Base-by-base conservation (phyloP, 2,797 vertebrate species). In the Mionectes olivaceus region DNA sequence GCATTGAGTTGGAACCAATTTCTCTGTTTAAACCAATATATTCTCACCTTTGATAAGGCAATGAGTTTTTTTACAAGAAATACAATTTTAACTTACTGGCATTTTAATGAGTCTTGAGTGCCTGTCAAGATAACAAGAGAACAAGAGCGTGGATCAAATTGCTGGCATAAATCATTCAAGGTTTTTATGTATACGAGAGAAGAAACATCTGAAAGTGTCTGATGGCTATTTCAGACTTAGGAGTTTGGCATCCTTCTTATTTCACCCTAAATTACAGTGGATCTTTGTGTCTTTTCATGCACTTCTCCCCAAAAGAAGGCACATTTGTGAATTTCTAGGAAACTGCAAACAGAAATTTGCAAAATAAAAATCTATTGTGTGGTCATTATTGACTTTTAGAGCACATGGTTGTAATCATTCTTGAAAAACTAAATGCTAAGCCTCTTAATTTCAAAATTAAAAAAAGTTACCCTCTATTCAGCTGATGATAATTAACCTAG, bases 1-100 rank as follows among this genome's bases (percentile, higher is more conserved):
- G 46, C 57, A 60, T 22, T 63, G 46, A 89, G 30, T n/a, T 56
- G 27, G 47, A 37, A 94, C 32, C 76, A 93, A 57, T 90, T 91
- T 83, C 43, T 81, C 65, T 86, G 37, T 93, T 92, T 90, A 70
- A 94, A 69, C 41, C 61, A 89, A 84, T 80, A 74, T 50, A 68
- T 68, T 89, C 49, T 69, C 59, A 91, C 35, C 35, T 80, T 35
- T 87, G 76, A 88, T 87, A 82, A 18, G 41, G 52, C 59, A 87
- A 53, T 74, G 22, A 70, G 10, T 73, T 83, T 67, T 83, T 50
- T 64, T 68, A 74, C 18, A 75, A 60, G 47, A 89, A 91, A 89
- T n/a, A n/a, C 25, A 92, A 77, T 53, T 87, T 90, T 30, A 73
- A 60, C 10, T 92, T 77, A 67, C 30, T 50, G 24, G 11, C n/a